phyloP scores from a whole-genome alignment of 2,888 invertebrate genomes.

The Ennomos quercinarius region DNA sequence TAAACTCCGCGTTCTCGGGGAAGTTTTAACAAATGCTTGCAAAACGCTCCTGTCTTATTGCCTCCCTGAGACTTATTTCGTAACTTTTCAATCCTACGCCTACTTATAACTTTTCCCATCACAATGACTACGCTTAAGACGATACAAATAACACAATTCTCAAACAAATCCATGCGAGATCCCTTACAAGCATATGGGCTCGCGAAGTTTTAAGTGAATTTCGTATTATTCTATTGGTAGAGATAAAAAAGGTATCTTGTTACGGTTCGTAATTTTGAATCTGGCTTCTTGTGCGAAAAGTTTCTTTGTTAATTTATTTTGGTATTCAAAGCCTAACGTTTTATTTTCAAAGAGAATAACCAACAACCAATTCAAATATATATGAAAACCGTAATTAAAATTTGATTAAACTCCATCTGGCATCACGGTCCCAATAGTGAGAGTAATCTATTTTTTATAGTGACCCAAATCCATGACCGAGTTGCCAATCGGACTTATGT shows the following conservation, averaged over 20 bases:
- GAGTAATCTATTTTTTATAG: constrained; percentile 33
- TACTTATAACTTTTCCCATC: constrained; percentile 78
- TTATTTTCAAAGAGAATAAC: background rate
- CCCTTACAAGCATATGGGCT: constrained; percentile 49
- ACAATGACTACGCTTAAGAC: constrained; percentile 68
- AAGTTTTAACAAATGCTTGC: constrained; percentile 69
- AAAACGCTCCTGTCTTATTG: constrained; percentile 65
- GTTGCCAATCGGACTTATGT: constrained; percentile 47
- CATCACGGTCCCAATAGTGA: constrained; percentile 16
- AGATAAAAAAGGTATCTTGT: constrained; percentile 27
- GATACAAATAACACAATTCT: constrained; percentile 70
- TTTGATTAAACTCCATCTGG: constrained; percentile 20
- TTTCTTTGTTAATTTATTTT: constrained; percentile 7
- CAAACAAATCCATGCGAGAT: constrained; percentile 58
- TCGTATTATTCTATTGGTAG: constrained; percentile 39
- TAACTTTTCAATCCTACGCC: constrained; percentile 71
- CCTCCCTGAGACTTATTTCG: constrained; percentile 63
- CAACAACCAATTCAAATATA: background rate
- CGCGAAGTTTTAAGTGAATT: constrained; percentile 49
- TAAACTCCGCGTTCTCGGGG: constrained; percentile 50
- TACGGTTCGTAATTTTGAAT: constrained; percentile 28
- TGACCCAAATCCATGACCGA: constrained; percentile 40
- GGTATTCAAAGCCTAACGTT: background rate
- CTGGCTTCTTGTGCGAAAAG: constrained; percentile 9
- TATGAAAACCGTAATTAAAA: constrained; percentile 19